A percentile compares a stretch with the other conserved stretches of the same genome.
Conservation (phyloP, 2,888 invertebrate species). For the Portevinia maculata region DNA sequence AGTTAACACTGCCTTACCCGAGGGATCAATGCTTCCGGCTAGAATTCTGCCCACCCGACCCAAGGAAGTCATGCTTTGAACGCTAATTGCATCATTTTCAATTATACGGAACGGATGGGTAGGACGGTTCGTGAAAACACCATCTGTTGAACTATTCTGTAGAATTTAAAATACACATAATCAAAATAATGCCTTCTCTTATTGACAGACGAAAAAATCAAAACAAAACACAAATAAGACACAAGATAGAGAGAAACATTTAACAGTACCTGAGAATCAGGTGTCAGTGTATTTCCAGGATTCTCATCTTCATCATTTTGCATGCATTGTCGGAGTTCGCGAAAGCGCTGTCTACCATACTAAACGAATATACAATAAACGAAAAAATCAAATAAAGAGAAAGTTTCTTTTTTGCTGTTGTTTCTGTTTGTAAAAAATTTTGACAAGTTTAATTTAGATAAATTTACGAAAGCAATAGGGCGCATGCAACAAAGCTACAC, state of each 20-base stretch:
- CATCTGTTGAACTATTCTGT: conserved; percentile 88
- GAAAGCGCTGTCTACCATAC: conserved; percentile 89
- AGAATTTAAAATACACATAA: conserved; percentile 46
- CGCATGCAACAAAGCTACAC: conserved; percentile 45
- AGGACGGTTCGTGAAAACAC: conserved; percentile 87
- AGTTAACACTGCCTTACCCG: conserved; percentile 83
- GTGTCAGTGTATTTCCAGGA: conserved; percentile 87
- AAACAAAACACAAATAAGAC: conserved; percentile 10
- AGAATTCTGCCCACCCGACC: conserved; percentile 92
- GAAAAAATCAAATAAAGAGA: conserved; percentile 58
- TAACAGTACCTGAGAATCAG: conserved; percentile 87
- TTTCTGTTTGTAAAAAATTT: conserved; percentile 53
- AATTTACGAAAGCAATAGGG: conserved; percentile 17
- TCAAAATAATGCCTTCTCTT: neutral
- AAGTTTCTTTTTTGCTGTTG: conserved; percentile 42
- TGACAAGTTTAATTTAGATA: conserved; percentile 30
- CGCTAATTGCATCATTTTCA: conserved; percentile 93
- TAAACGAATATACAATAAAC: conserved; percentile 75
- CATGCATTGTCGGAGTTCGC: conserved; percentile 92
- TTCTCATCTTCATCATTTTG: conserved; percentile 93
- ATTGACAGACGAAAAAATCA: conserved; percentile 1
- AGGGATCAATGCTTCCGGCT: conserved; percentile 87
- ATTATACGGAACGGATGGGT: conserved; percentile 93
- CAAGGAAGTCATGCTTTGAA: conserved; percentile 94
- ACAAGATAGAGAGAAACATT: conserved; percentile 54